phyloP scores from a whole-genome alignment of 2,888 invertebrate genomes.

The Dasysyrphus albostriatus region DNA sequence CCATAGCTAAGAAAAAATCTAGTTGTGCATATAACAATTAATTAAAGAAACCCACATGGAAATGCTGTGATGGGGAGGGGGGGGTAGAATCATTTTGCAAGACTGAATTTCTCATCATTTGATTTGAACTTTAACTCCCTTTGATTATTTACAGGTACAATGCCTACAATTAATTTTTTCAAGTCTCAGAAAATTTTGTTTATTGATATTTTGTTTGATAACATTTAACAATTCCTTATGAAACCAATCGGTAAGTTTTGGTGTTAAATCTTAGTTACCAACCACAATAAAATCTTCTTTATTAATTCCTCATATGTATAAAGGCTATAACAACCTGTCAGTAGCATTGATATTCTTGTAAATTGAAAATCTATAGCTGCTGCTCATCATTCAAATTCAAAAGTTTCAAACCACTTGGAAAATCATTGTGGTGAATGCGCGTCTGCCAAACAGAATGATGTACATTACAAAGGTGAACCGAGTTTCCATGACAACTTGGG shows the following conservation, averaged over 20 bases:
- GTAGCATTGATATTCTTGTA: neutral
- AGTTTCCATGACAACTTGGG: conserved; percentile 24
- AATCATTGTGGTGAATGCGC: conserved; percentile 14
- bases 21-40: conserved; percentile 20
- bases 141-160: neutral
- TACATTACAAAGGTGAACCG: conserved; percentile 1
- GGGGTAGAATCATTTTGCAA: conserved; percentile 1
- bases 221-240: too few species aligned
- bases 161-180: neutral
- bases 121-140: neutral
- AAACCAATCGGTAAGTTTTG: too few species aligned
- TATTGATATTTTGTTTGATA: too few species aligned
- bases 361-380: neutral
- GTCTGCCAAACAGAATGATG: neutral
- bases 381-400: neutral
- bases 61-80: neutral
- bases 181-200: neutral
- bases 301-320: too few species aligned
- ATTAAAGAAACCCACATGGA: conserved; percentile 32
- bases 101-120: conserved; percentile 6
- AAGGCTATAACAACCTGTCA: too few species aligned
- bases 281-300: too few species aligned
- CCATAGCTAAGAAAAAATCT: neutral
- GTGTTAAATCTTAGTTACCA: too few species aligned
- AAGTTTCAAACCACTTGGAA: neutral